Percentiles rank a stretch among this genome's conserved stretches.
phyloP scores from a whole-genome alignment of 2,113 vertebrate species.

The Jaculus jaculus region DNA sequence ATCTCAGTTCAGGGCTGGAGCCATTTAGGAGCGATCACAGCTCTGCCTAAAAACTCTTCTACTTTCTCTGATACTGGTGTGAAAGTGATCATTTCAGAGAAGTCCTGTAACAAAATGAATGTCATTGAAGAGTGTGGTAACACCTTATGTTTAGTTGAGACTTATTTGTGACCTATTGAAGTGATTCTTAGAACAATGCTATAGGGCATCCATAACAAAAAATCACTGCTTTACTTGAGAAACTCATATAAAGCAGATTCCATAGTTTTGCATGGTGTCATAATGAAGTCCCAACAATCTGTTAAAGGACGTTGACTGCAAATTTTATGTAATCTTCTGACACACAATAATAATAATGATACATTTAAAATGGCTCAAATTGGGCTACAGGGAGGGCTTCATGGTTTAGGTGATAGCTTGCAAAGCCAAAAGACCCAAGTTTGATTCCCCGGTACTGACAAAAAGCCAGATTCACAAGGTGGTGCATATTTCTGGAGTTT shows the following conservation, averaged over 20 bases:
- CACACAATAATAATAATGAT: neutral
- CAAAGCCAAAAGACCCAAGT: no score
- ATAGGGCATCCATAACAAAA: neutral
- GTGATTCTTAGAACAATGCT: neutral
- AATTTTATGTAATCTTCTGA: neutral
- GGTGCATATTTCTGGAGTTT: no score
- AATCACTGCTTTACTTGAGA: neutral
- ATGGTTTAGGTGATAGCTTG: no score
- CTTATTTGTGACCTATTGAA: slow-evolving; percentile 3
- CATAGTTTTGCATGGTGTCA: neutral
- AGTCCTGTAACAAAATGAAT: no score
- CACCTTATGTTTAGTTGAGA: neutral
- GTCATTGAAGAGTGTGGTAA: neutral
- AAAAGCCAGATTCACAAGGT: no score
- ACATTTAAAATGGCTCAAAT: neutral
- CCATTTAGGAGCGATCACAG: no score
- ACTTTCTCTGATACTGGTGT: no score
- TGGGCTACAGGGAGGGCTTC: no score
- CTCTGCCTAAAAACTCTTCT: no score
- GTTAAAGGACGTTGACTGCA: neutral
- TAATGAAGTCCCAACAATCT: neutral
- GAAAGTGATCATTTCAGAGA: no score
- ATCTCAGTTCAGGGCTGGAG: no score
- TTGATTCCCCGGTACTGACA: no score
- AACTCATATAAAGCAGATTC: neutral